Percentiles rank a stretch among this genome's conserved stretches.
phyloP scores from a whole-genome alignment of 2,797 vertebrate species.

The Sarcophilus harrisii region DNA sequence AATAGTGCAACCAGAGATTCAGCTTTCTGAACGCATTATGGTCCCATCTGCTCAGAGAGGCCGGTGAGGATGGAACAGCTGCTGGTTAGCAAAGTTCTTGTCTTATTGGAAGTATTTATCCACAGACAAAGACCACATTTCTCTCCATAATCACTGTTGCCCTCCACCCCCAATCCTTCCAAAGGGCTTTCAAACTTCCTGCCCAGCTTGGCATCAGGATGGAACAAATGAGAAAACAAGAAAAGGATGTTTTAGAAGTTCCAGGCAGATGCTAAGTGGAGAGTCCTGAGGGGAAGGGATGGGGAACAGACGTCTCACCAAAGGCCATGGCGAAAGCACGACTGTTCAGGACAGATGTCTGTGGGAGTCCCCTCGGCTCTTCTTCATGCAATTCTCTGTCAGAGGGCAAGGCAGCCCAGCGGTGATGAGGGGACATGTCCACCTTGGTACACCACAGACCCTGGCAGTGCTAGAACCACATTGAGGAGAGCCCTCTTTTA shows the following conservation, averaged over 20 bases:
- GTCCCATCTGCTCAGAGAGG: not conserved
- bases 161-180: not conserved
- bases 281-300: not conserved
- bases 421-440: not conserved
- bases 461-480: not conserved
- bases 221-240: not conserved
- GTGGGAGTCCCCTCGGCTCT: not conserved
- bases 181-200: not conserved
- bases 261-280: not conserved
- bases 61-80: not conserved
- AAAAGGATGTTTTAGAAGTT: not conserved
- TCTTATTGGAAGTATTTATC: not conserved
- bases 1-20: not conserved
- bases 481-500: not conserved
- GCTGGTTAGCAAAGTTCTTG: not conserved
- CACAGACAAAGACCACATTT: not conserved
- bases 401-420: not conserved
- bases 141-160: not conserved
- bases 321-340: not conserved
- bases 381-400: not conserved
- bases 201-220: not conserved
- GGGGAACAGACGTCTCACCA: not conserved
- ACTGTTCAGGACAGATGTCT: not conserved
- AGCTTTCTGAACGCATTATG: not conserved
- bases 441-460: not conserved